These are phyloP conservation scores for Pica pica DNA, from an alignment of 2,113 vertebrate genomes.

Conservation along the genomic window DNA sequence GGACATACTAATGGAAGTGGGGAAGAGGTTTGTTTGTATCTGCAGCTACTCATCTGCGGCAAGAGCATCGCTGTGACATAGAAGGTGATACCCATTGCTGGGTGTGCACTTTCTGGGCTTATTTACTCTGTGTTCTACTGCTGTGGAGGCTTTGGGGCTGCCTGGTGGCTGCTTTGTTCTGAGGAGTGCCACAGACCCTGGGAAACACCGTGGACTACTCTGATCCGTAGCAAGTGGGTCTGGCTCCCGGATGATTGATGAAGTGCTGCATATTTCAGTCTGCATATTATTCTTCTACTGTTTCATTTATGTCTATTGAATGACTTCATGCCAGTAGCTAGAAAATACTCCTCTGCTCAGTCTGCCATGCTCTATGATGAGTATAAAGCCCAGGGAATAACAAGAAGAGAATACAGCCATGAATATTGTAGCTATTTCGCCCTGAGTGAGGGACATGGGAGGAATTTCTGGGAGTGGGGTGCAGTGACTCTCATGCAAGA, in stretches of 20 bases:
- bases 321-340: neutral
- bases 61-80: accelerated
- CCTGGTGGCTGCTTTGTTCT: neutral
- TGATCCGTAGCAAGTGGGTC: accelerated
- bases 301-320: neutral
- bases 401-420: neutral
- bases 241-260: neutral
- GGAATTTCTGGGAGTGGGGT: neutral
- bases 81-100: neutral
- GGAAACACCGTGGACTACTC: neutral
- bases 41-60: neutral
- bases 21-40: neutral
- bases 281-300: neutral
- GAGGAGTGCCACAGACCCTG: neutral
- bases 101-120: neutral
- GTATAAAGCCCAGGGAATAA: neutral
- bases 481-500: neutral
- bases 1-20: too few species aligned
- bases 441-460: neutral
- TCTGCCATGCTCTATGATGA: neutral
- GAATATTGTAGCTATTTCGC: neutral
- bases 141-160: neutral
- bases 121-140: neutral
- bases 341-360: neutral
- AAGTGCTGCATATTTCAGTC: neutral